Conservation (phyloP, 2,888 invertebrate species). For the Patella caerulea region DNA sequence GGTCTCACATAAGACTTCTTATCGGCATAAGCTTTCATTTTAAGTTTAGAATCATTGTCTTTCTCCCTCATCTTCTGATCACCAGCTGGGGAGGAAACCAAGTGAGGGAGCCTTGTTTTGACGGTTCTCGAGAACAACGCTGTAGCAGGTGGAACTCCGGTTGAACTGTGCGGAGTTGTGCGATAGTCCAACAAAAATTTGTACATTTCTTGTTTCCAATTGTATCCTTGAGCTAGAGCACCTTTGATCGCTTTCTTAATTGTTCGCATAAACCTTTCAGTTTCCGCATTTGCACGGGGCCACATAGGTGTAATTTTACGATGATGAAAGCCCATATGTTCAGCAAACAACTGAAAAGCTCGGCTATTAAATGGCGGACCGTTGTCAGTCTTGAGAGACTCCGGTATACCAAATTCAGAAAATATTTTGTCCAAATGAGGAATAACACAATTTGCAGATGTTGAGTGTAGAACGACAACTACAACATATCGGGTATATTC, state of each 20-base stretch:
- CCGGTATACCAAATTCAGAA: constrained; percentile 23
- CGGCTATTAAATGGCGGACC: constrained; percentile 18
- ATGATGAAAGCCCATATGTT: too few species aligned
- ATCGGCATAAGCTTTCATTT: constrained; percentile 15
- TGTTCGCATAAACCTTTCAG: constrained; percentile 17
- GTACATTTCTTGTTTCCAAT: constrained; percentile 13
- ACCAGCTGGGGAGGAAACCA: not conserved
- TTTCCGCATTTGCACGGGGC: constrained; percentile 17
- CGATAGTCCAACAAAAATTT: constrained; percentile 17
- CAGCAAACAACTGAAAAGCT: too few species aligned
- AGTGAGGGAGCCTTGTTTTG: not conserved
- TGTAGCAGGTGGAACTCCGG: not conserved
- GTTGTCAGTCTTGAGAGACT: constrained; percentile 25
- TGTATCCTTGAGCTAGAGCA: constrained; percentile 4
- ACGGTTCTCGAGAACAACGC: not conserved
- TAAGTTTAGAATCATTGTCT: not conserved
- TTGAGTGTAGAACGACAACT: constrained; percentile 22
- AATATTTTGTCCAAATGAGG: constrained; percentile 31
- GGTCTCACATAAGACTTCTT: constrained; percentile 17
- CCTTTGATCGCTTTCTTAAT: constrained; percentile 11
- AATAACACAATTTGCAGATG: constrained; percentile 19
- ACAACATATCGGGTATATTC: constrained; percentile 28
- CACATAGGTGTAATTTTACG: not conserved
- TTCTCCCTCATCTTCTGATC: constrained; percentile 6
- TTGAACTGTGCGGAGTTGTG: constrained; percentile 13